Percentiles rank a stretch among this genome's conserved stretches.
Conservation (phyloP, 1,140 invertebrate species). For the Papilio machaon region DNA sequence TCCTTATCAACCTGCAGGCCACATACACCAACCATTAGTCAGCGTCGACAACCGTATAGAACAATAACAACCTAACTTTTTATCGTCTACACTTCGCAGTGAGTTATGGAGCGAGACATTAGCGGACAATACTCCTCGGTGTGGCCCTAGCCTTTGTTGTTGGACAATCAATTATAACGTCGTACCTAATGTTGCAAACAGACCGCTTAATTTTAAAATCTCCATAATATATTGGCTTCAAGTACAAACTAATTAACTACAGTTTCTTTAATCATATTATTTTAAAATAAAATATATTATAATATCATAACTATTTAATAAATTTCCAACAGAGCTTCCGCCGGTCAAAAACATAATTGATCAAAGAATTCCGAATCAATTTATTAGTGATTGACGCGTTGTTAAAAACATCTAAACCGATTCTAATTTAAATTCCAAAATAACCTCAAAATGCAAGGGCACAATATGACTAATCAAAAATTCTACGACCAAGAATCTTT, state of each 20-base stretch:
- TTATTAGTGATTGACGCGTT: conserved; percentile 38
- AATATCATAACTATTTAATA: neutral
- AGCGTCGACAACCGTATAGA: conserved; percentile 41
- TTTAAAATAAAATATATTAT: neutral
- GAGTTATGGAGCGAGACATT: conserved; percentile 24
- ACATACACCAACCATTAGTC: conserved; percentile 47
- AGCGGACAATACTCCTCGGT: conserved; percentile 4
- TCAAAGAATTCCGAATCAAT: conserved; percentile 23
- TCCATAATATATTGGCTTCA: neutral
- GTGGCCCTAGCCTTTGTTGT: neutral
- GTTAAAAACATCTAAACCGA: conserved; percentile 49
- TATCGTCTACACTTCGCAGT: conserved; percentile 21
- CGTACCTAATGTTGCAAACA: neutral
- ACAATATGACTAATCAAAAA: conserved; percentile 67
- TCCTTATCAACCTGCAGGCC: conserved; percentile 65
- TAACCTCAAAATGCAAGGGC: conserved; percentile 71
- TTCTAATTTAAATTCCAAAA: conserved; percentile 70
- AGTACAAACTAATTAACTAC: neutral
- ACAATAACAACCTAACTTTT: conserved; percentile 40
- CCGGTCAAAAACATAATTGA: conserved; percentile 1
- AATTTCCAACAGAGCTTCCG: neutral
- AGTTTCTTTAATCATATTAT: neutral
- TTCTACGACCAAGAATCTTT: conserved; percentile 33
- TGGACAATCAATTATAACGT: neutral
- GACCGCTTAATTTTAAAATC: neutral